These are phyloP conservation scores for Hylaeus anthracinus DNA, from an alignment of 1,140 invertebrate genomes.

Conservation along the genomic window DNA sequence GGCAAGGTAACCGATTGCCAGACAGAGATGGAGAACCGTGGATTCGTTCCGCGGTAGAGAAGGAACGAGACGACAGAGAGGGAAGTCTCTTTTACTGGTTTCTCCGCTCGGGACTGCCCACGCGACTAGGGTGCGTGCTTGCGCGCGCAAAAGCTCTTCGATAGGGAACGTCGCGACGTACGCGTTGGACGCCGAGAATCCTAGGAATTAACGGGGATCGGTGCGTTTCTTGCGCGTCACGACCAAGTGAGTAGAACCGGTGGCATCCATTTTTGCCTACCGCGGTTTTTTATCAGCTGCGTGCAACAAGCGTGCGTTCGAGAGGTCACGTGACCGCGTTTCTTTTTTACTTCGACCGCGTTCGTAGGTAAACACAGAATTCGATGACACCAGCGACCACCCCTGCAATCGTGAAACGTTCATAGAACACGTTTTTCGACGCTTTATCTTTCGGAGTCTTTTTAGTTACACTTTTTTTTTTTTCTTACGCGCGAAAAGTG, in stretches of 20 bases:
- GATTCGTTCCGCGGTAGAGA: conserved; percentile 18
- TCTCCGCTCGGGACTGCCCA: conserved; percentile 61
- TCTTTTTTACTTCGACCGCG: not conserved
- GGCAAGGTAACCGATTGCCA: conserved; percentile 49
- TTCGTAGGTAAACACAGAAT: too few species aligned
- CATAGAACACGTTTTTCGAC: too few species aligned
- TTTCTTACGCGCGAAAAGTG: too few species aligned
- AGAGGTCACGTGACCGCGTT: not conserved
- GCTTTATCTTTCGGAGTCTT: too few species aligned
- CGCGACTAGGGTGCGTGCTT: conserved; percentile 59
- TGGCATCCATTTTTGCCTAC: not conserved
- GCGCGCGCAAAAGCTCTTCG: conserved; percentile 48
- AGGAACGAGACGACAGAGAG: conserved; percentile 22
- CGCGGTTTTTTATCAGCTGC: not conserved
- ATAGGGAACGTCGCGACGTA: conserved; percentile 26
- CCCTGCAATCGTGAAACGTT: too few species aligned
- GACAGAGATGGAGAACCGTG: conserved; percentile 23
- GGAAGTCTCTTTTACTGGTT: conserved; percentile 52
- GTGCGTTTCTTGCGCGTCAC: conserved; percentile 1
- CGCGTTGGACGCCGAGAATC: not conserved
- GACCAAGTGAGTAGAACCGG: not conserved
- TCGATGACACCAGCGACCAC: not conserved
- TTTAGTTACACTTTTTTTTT: too few species aligned
- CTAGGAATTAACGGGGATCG: not conserved
- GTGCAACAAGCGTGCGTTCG: conserved; percentile 32